phyloP scores from a whole-genome alignment of 2,888 invertebrate species.

The Halictus ligatus region DNA sequence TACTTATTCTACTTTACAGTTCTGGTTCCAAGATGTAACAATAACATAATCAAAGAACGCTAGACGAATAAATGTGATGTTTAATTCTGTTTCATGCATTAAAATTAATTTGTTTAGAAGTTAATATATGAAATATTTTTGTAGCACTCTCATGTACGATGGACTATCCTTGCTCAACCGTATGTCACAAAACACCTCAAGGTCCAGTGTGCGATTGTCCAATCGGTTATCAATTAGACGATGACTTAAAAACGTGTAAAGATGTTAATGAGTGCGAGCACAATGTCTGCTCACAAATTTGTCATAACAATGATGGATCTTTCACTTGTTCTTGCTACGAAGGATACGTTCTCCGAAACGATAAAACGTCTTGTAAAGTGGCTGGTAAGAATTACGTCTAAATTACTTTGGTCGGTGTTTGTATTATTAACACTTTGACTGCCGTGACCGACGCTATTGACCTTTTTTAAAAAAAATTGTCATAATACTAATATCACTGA shows the following conservation, averaged over 20 bases:
- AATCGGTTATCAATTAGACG: conserved; percentile 86
- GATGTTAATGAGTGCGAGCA: conserved; percentile 91
- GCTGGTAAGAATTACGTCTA: conserved; percentile 79
- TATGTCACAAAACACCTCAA: conserved; percentile 88
- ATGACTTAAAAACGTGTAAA: conserved; percentile 86
- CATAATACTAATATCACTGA: too few species aligned
- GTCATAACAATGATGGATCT: conserved; percentile 86
- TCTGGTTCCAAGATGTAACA: too few species aligned
- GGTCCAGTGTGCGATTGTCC: conserved; percentile 89
- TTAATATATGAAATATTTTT: conserved; percentile 11
- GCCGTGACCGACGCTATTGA: too few species aligned
- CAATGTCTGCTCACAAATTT: conserved; percentile 88
- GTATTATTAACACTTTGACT: neutral
- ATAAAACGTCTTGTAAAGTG: conserved; percentile 89
- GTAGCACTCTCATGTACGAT: conserved; percentile 84
- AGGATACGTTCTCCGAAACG: conserved; percentile 87
- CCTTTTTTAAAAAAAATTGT: too few species aligned
- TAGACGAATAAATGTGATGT: too few species aligned
- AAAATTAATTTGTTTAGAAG: neutral
- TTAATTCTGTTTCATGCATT: neutral
- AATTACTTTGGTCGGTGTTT: neutral
- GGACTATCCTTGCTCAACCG: conserved; percentile 85
- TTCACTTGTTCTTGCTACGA: conserved; percentile 87
- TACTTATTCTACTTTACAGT: too few species aligned
- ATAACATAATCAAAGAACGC: too few species aligned